Evolutionary conservation across 2,888 invertebrate species (phyloP).

Genomic region (Camptogramma bilineatum): DNA sequence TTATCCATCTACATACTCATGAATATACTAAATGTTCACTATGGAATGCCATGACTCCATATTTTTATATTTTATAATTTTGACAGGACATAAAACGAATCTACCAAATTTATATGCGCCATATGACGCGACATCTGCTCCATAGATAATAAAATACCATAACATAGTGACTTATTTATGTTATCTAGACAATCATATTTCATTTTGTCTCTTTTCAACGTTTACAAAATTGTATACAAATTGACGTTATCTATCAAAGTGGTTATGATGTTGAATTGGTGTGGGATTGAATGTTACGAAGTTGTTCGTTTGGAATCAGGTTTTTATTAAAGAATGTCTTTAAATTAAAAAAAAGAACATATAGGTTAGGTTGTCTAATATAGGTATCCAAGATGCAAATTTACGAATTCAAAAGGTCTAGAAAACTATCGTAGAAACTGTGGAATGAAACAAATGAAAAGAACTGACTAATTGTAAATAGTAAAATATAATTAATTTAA

Average conservation of each 20-base stretch:
- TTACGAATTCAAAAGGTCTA: too few relatives aligned
- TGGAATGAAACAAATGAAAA: too few relatives aligned
- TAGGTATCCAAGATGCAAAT: too few relatives aligned
- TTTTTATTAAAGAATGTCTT: too few relatives aligned
- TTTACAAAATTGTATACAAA: slow-evolving; percentile 33
- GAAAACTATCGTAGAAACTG: too few relatives aligned
- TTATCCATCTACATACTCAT: slow-evolving; percentile 12
- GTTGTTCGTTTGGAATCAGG: not conserved
- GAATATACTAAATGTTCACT: slow-evolving; percentile 21
- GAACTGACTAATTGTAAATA: too few relatives aligned
- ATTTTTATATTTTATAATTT: slow-evolving; percentile 56
- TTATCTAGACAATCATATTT: slow-evolving; percentile 45
- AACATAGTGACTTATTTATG: slow-evolving; percentile 59
- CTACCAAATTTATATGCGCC: slow-evolving; percentile 56
- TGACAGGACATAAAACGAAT: slow-evolving; percentile 52
- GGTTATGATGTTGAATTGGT: not conserved
- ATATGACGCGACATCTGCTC: slow-evolving; percentile 64
- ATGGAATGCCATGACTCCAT: slow-evolving; percentile 46
- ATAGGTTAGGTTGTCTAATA: too few relatives aligned
- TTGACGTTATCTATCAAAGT: slow-evolving; percentile 12
- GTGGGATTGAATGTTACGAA: not conserved
- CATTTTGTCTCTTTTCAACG: slow-evolving; percentile 49
- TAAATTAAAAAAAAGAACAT: not conserved
- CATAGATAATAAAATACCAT: slow-evolving; percentile 52
- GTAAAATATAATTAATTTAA: too few relatives aligned